Base-by-base conservation (phyloP, 2,113 vertebrate genomes). In the Pogonocichla stellata region DNA sequence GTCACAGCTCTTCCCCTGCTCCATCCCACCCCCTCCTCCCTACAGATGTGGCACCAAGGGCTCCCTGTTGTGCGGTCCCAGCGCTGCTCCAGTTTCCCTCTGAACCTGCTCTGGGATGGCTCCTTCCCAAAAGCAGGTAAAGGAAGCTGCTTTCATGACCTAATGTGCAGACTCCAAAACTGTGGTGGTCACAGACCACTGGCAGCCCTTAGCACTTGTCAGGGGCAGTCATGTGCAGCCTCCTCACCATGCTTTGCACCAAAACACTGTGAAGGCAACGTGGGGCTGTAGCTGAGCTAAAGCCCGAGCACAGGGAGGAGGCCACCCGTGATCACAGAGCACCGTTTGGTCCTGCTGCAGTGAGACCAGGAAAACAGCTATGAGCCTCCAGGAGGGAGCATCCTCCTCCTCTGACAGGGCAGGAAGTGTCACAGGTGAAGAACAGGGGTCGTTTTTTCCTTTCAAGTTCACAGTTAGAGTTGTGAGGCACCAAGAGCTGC, bases 401-500 rank as follows among this genome's bases (percentile, higher is more conserved):
- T 33, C 51, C 14, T 33, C 56, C 8, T 78, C 78, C 67, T 87
- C 70, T 4, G 0, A 10, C 6, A 8, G 14, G 57, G 71, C 66
- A 72, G 83, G 36, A 80, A 34, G 57, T 2, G 0, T 50, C 8
- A 3, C 1, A 0, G 62, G 54, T 1, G 9, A 69, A 61, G 66
- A 73, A 40, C 60, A 47, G 60, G 82, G 51, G 38, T 40, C 6
- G 10, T 24, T 66, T 72, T 66, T 91, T 85, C 73, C 66, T 48
- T 90, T 92, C 53, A 80, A 86, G 93, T 94, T 94, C 82, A 89
- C 50, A 78, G 79, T 60, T 87, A 34, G 62, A 77, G 83, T 81
- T 78, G 92, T 53, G 92, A 97, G 90, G 96, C 95, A 96, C 96
- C 56, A 1, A 67, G 78, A 81, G 34, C 82, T 74, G 80, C 92